phyloP scores from a whole-genome alignment of 2,797 vertebrate species.

The Pelodytes ibericus region DNA sequence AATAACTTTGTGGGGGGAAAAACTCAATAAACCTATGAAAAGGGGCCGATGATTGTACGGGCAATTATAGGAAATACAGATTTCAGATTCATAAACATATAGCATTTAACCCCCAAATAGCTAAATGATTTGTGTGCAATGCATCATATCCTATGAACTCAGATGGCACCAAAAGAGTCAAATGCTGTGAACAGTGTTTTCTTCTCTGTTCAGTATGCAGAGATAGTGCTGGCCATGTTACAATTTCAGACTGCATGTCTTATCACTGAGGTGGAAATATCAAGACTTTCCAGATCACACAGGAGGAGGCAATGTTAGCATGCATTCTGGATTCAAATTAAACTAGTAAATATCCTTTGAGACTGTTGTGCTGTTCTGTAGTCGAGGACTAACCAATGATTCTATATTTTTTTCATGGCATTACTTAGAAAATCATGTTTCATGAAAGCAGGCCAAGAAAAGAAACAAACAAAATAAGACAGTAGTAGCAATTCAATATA shows the following conservation, averaged over 20 bases:
- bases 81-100: too few relatives aligned
- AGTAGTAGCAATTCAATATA: too few relatives aligned
- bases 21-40: too few relatives aligned
- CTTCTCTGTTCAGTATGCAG: slow-evolving; percentile 21
- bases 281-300: slow-evolving; percentile 13
- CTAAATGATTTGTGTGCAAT: not conserved
- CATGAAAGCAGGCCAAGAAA: too few relatives aligned
- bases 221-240: slow-evolving; percentile 20
- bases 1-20: too few relatives aligned
- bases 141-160: not conserved
- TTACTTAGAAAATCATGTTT: not conserved
- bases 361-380: not conserved
- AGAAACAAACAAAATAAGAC: too few relatives aligned
- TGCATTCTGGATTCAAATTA: slow-evolving; percentile 4
- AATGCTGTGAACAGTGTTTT: not conserved
- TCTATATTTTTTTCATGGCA: not conserved
- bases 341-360: slow-evolving; percentile 15
- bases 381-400: not conserved
- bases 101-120: not conserved
- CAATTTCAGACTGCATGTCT: slow-evolving; percentile 27
- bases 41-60: too few relatives aligned
- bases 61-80: too few relatives aligned
- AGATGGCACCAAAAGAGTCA: not conserved
- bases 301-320: slow-evolving; percentile 11
- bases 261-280: slow-evolving; percentile 44